Conservation (phyloP, 2,888 invertebrate genomes). For the Coremacera marginata region DNA sequence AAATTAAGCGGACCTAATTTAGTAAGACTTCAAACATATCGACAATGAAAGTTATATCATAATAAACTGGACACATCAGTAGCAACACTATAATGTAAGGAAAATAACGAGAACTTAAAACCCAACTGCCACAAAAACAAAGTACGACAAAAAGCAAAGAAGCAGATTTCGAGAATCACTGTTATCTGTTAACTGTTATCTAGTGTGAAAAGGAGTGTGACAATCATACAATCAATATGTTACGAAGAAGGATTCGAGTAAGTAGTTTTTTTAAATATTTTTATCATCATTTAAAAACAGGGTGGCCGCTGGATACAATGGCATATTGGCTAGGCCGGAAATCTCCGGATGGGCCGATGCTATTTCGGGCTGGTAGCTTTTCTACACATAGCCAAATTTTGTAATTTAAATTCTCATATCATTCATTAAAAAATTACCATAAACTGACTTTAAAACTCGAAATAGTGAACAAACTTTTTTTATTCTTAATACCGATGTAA, state of each 20-base stretch:
- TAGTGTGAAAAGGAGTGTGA: background rate
- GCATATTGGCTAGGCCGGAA: too few relatives aligned
- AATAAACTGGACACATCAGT: background rate
- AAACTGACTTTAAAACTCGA: too few relatives aligned
- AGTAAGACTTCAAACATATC: background rate
- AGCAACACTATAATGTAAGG: background rate
- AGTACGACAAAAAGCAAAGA: background rate
- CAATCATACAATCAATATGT: background rate
- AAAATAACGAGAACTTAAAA: background rate
- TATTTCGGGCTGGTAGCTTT: too few relatives aligned
- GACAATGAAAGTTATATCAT: background rate
- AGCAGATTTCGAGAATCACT: background rate
- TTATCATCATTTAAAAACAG: background rate
- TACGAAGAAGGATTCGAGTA: slow-evolving; percentile 1
- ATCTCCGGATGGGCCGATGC: too few relatives aligned
- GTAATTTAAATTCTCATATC: too few relatives aligned
- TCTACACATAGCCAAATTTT: too few relatives aligned
- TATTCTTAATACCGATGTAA: too few relatives aligned
- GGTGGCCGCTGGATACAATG: too few relatives aligned
- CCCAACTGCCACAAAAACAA: background rate
- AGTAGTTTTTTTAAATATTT: background rate
- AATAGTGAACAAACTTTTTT: too few relatives aligned
- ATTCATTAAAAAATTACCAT: too few relatives aligned
- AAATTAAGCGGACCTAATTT: background rate
- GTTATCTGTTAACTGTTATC: background rate